Base-by-base conservation (phyloP, 1,140 invertebrate species). In the Pararge aegeria region DNA sequence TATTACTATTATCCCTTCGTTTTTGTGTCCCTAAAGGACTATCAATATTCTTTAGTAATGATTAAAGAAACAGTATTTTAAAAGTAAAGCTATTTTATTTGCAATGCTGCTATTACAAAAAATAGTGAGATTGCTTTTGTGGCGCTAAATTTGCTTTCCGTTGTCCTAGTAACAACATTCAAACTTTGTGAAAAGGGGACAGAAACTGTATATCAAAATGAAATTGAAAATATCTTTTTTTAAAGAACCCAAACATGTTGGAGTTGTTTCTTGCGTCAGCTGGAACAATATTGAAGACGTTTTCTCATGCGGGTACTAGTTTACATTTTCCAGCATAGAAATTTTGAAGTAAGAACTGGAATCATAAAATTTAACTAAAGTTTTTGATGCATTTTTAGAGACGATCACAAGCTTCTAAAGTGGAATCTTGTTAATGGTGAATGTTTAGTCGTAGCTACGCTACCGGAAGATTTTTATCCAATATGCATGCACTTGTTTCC, bases 201-300 rank as follows among this genome's bases (percentile, higher is more conserved):
- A 58, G 16, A 58, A 52, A 24, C 30, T 29, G 54, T 42, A 38
- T 30, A 24, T 27, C 16, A 74, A 57, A 64, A 97, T 97, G 96
- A 93, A 94, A 82, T 93, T 97, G 65, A 97, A 97, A 93, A 93
- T 95, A 81, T 94, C 93, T 38, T 76, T 93, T 56, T 92, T 93
- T 70, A 93, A 94, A 73, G 92, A 94, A 73, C 92, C 94, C 40
- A 93, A 94, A 49, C 95, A 97, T 83, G 91, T 90, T 37, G 94
- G 94, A 75, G 90, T 95, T 13, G 94, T 97, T 4, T 95, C 95
- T 57, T 97, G 97, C 87, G 94, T 98, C 9, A 95, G 95, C 61
- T 99, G 98, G 98, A 96, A 94, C 79, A 96, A 94, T 68, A 94
- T 96, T 27, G 97, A 99, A 83, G 97, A 98, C 90, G 94, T 98